These are phyloP conservation scores for Tridacna gigas DNA, from an alignment of 2,888 invertebrate species.

Conservation along the genomic window DNA sequence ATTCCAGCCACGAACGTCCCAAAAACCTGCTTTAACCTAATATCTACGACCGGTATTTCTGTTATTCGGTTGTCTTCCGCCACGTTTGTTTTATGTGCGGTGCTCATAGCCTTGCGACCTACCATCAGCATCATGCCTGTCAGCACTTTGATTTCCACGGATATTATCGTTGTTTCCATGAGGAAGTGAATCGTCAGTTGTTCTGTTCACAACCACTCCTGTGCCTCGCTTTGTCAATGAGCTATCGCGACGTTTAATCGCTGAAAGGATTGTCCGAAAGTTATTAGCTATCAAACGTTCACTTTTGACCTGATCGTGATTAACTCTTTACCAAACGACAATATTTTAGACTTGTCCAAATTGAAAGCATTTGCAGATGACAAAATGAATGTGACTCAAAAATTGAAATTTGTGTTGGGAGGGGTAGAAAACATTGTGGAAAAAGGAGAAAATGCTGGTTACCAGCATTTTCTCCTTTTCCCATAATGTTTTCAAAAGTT, in stretches of 20 bases:
- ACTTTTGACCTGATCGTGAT: not conserved
- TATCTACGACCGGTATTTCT: not conserved
- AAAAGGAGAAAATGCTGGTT: no score
- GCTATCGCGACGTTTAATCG: not conserved
- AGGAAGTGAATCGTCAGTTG: not conserved
- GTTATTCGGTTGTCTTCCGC: not conserved
- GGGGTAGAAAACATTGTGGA: no score
- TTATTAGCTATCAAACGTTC: not conserved
- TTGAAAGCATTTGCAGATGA: no score
- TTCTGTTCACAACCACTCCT: not conserved
- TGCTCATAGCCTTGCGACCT: not conserved
- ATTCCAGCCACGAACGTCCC: no score
- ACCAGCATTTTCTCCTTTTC: no score
- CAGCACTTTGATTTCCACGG: not conserved
- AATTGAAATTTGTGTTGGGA: no score
- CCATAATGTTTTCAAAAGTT: no score
- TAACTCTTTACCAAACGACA: no score
- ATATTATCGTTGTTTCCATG: not conserved
- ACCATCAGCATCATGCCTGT: not conserved
- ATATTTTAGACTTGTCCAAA: no score
- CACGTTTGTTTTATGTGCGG: not conserved
- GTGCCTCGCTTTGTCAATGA: not conserved
- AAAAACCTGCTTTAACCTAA: no score
- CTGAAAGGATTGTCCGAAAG: not conserved
- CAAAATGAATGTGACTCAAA: no score